Percentiles rank a stretch among this genome's conserved stretches.
Conservation (phyloP, 2,113 vertebrate species). For the Orycteropus afer region DNA sequence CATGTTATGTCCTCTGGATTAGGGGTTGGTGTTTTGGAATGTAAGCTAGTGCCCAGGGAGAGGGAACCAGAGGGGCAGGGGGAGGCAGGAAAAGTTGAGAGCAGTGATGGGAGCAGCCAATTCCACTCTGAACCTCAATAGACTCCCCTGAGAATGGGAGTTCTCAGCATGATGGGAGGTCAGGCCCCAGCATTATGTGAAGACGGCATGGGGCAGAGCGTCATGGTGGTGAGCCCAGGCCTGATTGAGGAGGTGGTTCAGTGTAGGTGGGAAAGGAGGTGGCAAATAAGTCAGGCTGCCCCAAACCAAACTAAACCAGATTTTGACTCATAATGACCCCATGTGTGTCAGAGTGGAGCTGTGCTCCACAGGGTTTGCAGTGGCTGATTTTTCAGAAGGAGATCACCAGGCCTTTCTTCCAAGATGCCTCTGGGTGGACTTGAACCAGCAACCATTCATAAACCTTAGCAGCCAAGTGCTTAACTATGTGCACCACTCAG, state of each 20-base stretch:
- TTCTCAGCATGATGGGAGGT: no score
- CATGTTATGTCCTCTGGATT: accelerated
- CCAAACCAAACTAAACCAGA: background rate
- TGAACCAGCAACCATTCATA: background rate
- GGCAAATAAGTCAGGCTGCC: background rate
- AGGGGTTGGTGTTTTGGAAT: background rate
- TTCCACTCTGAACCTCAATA: accelerated
- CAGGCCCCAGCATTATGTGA: background rate
- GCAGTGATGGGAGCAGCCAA: background rate
- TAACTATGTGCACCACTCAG: background rate
- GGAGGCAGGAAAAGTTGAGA: background rate
- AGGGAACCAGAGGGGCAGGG: background rate
- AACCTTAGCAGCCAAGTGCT: background rate
- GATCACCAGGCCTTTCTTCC: background rate
- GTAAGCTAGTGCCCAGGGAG: background rate
- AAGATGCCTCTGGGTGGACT: background rate
- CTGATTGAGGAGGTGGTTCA: background rate
- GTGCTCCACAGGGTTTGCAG: background rate
- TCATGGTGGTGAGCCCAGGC: accelerated
- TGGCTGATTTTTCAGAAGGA: background rate
- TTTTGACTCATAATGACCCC: background rate
- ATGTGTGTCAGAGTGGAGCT: background rate
- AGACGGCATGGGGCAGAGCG: accelerated
- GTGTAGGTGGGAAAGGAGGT: background rate
- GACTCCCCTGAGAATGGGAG: accelerated